A percentile compares a stretch with the other conserved stretches of the same genome.
Conservation (phyloP, 2,888 invertebrate genomes). For the Halictus quadricinctus region DNA sequence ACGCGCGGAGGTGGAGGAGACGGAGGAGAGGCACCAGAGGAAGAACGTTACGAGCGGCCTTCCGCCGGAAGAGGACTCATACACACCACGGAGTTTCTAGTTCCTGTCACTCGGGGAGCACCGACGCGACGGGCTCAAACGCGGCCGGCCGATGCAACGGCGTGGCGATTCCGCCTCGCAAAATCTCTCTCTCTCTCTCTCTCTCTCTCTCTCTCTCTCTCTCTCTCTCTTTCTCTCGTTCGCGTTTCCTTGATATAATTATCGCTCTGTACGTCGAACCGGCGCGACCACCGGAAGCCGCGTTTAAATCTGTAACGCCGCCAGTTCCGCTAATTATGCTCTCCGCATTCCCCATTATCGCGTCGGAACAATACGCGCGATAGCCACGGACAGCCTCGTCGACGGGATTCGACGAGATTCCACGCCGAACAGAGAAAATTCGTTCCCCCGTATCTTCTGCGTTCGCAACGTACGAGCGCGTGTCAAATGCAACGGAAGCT, state of each 20-base stretch:
- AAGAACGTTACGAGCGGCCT: slow-evolving; percentile 65
- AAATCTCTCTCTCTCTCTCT: slow-evolving; percentile 25
- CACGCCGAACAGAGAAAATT: neutral
- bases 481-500: neutral
- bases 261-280: slow-evolving; percentile 49
- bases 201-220: no score
- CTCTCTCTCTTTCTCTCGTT: slow-evolving; percentile 8
- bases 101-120: slow-evolving; percentile 63
- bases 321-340: slow-evolving; percentile 43
- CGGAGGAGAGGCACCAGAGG: slow-evolving; percentile 46
- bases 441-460: neutral
- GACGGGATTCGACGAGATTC: neutral
- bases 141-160: slow-evolving; percentile 53
- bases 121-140: slow-evolving; percentile 4
- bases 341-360: neutral
- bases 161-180: slow-evolving; percentile 37
- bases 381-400: neutral
- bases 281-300: slow-evolving; percentile 35
- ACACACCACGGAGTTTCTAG: slow-evolving; percentile 66
- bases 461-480: neutral
- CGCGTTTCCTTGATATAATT: slow-evolving; percentile 47
- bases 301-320: slow-evolving; percentile 53
- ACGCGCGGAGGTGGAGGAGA: slow-evolving; percentile 1
- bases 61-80: slow-evolving; percentile 68
- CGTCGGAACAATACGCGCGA: slow-evolving; percentile 12